Percentiles rank a stretch among this genome's conserved stretches.
phyloP scores from a whole-genome alignment of 2,113 vertebrate genomes.

The Ceuthmochares aereus region DNA sequence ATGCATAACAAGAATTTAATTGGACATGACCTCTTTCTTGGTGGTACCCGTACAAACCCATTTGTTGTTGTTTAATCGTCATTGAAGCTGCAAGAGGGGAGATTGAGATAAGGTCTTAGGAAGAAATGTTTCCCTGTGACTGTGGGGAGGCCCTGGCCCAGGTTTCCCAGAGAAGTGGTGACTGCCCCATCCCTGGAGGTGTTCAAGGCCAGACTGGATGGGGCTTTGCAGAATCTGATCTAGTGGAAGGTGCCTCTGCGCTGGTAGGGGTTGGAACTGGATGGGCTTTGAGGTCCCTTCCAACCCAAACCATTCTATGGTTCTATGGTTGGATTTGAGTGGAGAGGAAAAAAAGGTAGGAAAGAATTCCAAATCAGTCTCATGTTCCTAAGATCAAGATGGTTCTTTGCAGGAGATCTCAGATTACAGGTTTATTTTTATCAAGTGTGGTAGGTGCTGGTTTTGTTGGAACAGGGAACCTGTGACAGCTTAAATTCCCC shows the following conservation, averaged over 20 bases:
- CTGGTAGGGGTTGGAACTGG: no score
- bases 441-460: not conserved
- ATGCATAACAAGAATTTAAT: not conserved
- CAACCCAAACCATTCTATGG: no score
- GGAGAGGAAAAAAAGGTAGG: not conserved
- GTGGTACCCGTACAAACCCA: not conserved
- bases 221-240: no score
- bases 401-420: not conserved
- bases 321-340: not conserved
- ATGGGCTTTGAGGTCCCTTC: no score
- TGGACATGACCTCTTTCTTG: not conserved
- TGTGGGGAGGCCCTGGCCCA: no score
- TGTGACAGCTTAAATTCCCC: not conserved
- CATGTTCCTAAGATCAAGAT: not conserved
- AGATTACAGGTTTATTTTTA: not conserved
- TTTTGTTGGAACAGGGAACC: not conserved
- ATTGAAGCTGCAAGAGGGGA: not conserved
- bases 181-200: no score
- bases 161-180: no score
- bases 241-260: no score
- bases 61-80: not conserved
- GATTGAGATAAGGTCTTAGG: no score
- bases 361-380: not conserved
- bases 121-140: no score
- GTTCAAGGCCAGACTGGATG: no score